phyloP scores from a whole-genome alignment of 2,797 vertebrate genomes.

The Onychomys arenicola region DNA sequence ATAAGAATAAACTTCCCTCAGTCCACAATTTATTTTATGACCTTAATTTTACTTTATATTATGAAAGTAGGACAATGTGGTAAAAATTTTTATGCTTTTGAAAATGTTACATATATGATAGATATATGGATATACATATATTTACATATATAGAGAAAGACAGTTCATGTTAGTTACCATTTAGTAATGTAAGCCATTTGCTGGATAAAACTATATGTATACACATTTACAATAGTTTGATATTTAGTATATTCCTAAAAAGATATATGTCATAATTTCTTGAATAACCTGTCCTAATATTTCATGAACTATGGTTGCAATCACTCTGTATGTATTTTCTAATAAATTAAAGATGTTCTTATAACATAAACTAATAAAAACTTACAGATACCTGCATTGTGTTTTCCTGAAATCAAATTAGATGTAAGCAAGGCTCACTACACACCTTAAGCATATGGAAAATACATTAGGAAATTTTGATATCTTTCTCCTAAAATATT shows the following conservation, averaged over 20 bases:
- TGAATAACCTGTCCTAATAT: background rate
- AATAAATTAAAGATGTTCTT: background rate
- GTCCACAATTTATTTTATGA: background rate
- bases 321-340: background rate
- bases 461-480: background rate
- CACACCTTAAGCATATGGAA: background rate
- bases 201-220: background rate
- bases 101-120: background rate
- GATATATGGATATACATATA: background rate
- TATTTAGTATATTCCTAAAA: background rate
- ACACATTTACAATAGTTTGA: background rate
- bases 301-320: background rate
- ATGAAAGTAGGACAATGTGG: background rate
- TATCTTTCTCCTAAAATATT: background rate
- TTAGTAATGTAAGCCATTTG: background rate
- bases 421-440: background rate
- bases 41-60: background rate
- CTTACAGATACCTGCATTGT: background rate
- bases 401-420: background rate
- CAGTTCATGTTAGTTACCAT: background rate
- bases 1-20: background rate
- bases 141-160: background rate
- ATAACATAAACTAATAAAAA: background rate
- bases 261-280: background rate
- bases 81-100: background rate